These are phyloP conservation scores for Nudaria mundana DNA, from an alignment of 2,888 invertebrate species.

Conservation along the genomic window DNA sequence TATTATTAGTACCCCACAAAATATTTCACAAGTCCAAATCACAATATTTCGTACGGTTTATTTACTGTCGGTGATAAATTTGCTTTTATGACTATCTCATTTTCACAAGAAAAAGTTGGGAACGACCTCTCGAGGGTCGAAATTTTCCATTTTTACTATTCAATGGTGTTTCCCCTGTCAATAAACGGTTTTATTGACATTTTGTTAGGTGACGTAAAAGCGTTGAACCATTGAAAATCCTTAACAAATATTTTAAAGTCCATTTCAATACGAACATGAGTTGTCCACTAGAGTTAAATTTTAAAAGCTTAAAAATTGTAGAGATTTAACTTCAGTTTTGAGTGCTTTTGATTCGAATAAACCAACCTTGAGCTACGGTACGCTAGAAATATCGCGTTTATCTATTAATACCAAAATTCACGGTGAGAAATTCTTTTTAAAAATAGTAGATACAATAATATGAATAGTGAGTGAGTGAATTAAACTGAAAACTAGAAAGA, in stretches of 20 bases:
- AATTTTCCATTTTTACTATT: slow-evolving; percentile 55
- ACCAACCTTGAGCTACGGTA: not conserved
- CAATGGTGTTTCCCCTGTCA: slow-evolving; percentile 42
- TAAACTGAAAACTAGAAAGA: too few relatives aligned
- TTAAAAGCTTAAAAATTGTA: not conserved
- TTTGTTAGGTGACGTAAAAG: slow-evolving; percentile 30
- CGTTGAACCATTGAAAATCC: slow-evolving; percentile 27
- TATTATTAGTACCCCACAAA: too few relatives aligned
- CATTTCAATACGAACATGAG: slow-evolving; percentile 14
- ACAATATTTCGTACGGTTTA: slow-evolving; percentile 71
- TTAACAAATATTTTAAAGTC: slow-evolving; percentile 17
- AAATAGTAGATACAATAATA: too few relatives aligned
- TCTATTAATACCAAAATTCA: too few relatives aligned
- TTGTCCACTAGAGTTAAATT: slow-evolving; percentile 12
- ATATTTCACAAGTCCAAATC: slow-evolving; percentile 57
- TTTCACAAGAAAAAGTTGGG: slow-evolving; percentile 56
- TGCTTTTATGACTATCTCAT: slow-evolving; percentile 72
- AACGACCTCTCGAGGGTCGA: slow-evolving; percentile 38
- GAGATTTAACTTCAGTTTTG: not conserved
- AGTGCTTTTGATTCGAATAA: not conserved
- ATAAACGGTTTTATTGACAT: slow-evolving; percentile 68
- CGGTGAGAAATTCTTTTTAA: too few relatives aligned
- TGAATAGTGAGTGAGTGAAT: too few relatives aligned
- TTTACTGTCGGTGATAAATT: slow-evolving; percentile 72
- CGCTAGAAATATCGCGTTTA: too few relatives aligned